Evolutionary conservation across 2,797 vertebrate genomes (phyloP), one percentile per base, ranked within the genome.

Genomic region (Sebastes hubbsi): DNA sequence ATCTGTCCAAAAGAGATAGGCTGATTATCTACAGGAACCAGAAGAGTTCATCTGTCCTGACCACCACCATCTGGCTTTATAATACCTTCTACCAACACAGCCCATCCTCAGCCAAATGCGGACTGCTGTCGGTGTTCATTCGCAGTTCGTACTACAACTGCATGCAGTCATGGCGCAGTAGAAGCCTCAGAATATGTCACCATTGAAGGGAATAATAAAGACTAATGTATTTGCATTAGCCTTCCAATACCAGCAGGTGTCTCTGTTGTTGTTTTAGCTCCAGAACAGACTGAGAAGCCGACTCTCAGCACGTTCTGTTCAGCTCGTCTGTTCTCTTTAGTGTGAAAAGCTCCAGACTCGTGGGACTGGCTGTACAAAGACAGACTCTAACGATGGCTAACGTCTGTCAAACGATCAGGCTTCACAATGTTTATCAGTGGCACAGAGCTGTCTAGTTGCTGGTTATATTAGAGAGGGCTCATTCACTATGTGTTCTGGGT

Each of bases 221-320:
- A 29, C 12, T 46, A 46, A 16, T 46, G 42, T 46, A 27, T 11
- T 25, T 81, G 64, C 46, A 71, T 59, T 59, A 30, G 18, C 52
- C 63, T 24, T 30, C 20, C 24, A 29, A 8, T 24, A 59, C 80
- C 80, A 82, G 64, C 75, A 74, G 75, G 36, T 49, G 70, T 72
- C 80, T 34, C 69, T 42, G 38, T 42, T 42, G 38, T 42, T 56
- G 68, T 8, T 55, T 36, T 25, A 20, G n/a, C 55, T 67, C 42
- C 10, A 14, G 12, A 22, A 14, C 9, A 52, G 16, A 72, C 5
- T 3, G 36, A 58, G 25, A 22, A 3, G 8, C 27, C 36, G 58
- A 62, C 14, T 34, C 25, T 34, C 18, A 16, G 59, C 9, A 11
- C 16, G 3, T 25, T 30, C 42, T 13, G 55, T 13, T 20, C 30